A percentile compares a stretch with the other conserved stretches of the same genome.
Evolutionary conservation across 1,140 invertebrate genomes (phyloP).

Genomic region (Psilanteris sp.): DNA sequence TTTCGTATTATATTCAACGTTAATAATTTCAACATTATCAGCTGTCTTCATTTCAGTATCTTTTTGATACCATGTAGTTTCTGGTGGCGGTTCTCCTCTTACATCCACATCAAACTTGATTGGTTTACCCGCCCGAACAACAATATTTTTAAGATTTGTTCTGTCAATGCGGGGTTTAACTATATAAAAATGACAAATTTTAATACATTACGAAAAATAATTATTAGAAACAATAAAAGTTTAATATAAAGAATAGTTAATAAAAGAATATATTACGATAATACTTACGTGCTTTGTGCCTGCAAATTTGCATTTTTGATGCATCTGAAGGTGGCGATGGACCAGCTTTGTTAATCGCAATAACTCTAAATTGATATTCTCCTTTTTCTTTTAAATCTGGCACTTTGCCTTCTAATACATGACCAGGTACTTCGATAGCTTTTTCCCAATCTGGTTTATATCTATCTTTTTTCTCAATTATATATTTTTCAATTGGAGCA

Average conservation of each 20-base stretch:
- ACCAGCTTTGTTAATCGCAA: slow-evolving; percentile 98
- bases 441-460: slow-evolving; percentile 90
- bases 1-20: slow-evolving; percentile 96
- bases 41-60: slow-evolving; percentile 81
- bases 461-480: slow-evolving; percentile 97
- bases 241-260: no score
- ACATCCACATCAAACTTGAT: slow-evolving; percentile 97
- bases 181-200: no score
- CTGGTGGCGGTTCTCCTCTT: slow-evolving; percentile 95
- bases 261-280: slow-evolving; percentile 7
- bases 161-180: slow-evolving; percentile 98
- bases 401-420: slow-evolving; percentile 88
- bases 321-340: slow-evolving; percentile 95
- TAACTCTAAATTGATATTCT: slow-evolving; percentile 96
- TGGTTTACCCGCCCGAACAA: slow-evolving; percentile 93
- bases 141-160: slow-evolving; percentile 94
- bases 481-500: slow-evolving; percentile 96
- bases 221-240: slow-evolving; percentile 2
- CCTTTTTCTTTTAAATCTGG: slow-evolving; percentile 93
- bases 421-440: slow-evolving; percentile 89
- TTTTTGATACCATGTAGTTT: slow-evolving; percentile 91
- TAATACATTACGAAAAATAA: slow-evolving; percentile 54
- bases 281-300: slow-evolving; percentile 91
- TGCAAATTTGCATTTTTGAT: slow-evolving; percentile 94
- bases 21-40: slow-evolving; percentile 90